phyloP scores from a whole-genome alignment of 2,797 vertebrate species.

The Falco novaeseelandiae region DNA sequence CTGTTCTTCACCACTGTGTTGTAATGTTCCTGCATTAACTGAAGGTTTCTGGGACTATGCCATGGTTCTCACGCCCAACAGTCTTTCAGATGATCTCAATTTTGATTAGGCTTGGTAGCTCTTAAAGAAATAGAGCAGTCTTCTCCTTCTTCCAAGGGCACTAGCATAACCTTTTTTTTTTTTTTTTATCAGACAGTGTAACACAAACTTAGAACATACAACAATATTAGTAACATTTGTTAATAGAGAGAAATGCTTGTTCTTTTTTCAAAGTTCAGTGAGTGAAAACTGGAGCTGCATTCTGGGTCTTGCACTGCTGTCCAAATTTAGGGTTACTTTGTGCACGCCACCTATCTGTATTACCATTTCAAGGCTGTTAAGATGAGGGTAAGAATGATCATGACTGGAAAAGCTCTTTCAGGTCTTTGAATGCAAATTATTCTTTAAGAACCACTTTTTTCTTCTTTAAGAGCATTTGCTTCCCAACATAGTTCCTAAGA shows the following conservation, averaged over 20 bases:
- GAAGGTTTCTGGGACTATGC: background rate
- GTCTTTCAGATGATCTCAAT: background rate
- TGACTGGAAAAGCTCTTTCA: background rate
- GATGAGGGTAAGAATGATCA: background rate
- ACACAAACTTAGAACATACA: rapidly evolving
- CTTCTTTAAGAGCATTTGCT: background rate
- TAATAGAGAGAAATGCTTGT: background rate
- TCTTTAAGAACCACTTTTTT: background rate
- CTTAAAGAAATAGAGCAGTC: background rate
- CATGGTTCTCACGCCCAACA: background rate
- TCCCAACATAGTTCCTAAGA: background rate
- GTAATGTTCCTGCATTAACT: background rate
- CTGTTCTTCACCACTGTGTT: rapidly evolving
- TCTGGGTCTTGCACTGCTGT: background rate
- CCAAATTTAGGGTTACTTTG: background rate
- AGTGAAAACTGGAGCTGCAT: background rate
- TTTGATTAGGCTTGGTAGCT: background rate
- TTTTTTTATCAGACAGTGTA: background rate
- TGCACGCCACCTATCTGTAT: background rate
- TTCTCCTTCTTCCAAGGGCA: background rate
- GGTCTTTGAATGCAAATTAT: background rate
- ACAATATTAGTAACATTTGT: background rate
- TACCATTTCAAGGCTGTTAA: background rate
- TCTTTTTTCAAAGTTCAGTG: background rate
- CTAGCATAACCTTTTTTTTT: background rate